Evolutionary conservation across 1,140 invertebrate genomes (phyloP), one percentile per base, ranked within the genome.

Genomic region (Hermatobates lingyangjiaoensis): DNA sequence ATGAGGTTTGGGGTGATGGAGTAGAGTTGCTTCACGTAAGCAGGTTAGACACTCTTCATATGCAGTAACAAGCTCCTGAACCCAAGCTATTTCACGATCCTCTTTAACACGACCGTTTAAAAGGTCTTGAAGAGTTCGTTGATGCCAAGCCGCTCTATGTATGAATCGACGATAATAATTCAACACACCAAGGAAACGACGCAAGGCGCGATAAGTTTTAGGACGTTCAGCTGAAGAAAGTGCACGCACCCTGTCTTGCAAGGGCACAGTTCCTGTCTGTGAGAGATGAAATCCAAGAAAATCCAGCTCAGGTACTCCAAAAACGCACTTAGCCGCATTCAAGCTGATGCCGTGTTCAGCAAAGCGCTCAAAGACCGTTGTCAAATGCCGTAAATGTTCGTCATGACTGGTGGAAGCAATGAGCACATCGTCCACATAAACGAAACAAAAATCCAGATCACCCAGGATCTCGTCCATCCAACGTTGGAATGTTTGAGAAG

Each of bases 391-490:
- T 5, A 59, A 45, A 51, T 72, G 71, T 23, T 63, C 57, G 12
- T 62, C 57, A 45, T 56, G 58, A 27, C 51, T 53, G 2, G 59
- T 46, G 1, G 60, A 63, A 42, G 59, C 64, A 2, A 70, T 52
- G 0, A 72, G 56, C 3, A 73, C 60, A 48, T 73, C 72, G 58
- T 73, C 68, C 0, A 74, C 49, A 54, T 69, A 73, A 0, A 61
- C 58, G 39, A 62, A 49, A 7, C 25, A 39, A 45, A 57, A 63
- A 18, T 52, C 50, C n/a, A 61, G 26, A 5, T 60, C 65, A 25
- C 63, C 50, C 7, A 69, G 51, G 5, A 63, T 56, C 7, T 54
- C 27, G 48, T 68, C 59, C 28, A 69, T 68, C n/a, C 61, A 57
- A n/a, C 65, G 44, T 52, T 66, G 62, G 56, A 71, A 72, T 4